Conservation (phyloP, 2,113 vertebrate genomes). For the Antennarius striatus region DNA sequence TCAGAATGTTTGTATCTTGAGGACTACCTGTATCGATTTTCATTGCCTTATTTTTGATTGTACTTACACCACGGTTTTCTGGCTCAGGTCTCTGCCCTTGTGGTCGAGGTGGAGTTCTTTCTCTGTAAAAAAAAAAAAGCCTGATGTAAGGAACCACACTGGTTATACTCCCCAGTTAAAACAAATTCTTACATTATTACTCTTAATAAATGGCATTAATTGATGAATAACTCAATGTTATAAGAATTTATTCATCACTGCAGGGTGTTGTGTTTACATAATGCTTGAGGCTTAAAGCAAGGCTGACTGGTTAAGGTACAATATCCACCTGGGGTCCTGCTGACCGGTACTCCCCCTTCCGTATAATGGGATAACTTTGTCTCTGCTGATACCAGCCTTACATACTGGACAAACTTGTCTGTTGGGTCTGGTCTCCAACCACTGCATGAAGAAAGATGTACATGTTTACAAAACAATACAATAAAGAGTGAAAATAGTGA, state of each 20-base stretch:
- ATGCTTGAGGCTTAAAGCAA: not conserved
- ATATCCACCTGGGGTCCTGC: conserved; percentile 92
- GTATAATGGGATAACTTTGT: conserved; percentile 98
- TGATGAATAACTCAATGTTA: too few relatives aligned
- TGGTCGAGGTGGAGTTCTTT: conserved; percentile 96
- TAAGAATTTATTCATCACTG: too few relatives aligned
- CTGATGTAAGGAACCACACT: not conserved
- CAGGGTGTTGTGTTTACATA: not conserved
- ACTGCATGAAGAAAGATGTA: conserved; percentile 73
- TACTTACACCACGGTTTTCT: conserved; percentile 95
- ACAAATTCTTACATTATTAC: too few relatives aligned
- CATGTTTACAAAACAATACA: not conserved
- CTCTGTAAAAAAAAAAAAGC: conserved; percentile 79
- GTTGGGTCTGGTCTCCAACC: conserved; percentile 96
- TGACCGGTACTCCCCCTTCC: conserved; percentile 96
- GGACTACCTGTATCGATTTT: too few relatives aligned
- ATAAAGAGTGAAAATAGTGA: too few relatives aligned
- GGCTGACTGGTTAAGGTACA: not conserved
- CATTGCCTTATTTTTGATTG: not conserved
- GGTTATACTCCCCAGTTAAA: too few relatives aligned
- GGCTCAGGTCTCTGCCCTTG: conserved; percentile 98
- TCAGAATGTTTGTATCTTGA: too few relatives aligned
- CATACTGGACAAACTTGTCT: conserved; percentile 98
- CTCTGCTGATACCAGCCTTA: conserved; percentile 97
- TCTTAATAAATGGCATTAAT: too few relatives aligned